Conservation (phyloP, 2,888 invertebrate genomes). For the Teinopalpus imperialis region DNA sequence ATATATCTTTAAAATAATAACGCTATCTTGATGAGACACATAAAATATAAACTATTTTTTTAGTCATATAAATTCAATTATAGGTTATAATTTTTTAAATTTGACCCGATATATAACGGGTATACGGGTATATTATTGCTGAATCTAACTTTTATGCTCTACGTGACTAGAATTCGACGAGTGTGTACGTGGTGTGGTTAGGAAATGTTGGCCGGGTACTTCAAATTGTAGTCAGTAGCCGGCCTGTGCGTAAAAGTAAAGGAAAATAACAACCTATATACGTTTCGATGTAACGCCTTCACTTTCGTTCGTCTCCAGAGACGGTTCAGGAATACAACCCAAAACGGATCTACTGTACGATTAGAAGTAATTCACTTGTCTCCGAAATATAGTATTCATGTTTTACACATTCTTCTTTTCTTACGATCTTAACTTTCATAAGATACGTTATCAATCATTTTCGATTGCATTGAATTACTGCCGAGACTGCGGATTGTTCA, state of each 20-base stretch:
- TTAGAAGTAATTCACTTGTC: no score
- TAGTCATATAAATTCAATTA: neutral
- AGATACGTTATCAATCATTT: no score
- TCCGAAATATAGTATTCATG: no score
- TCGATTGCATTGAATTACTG: no score
- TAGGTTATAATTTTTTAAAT: slow-evolving; percentile 1
- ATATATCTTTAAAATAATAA: neutral
- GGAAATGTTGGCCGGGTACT: slow-evolving; percentile 1
- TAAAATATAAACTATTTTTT: neutral
- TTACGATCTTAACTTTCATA: no score
- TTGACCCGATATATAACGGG: neutral
- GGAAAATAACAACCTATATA: no score
- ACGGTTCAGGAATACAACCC: no score
- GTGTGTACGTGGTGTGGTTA: slow-evolving; percentile 4
- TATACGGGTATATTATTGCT: slow-evolving; percentile 7
- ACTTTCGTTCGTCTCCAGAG: no score
- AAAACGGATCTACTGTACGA: no score
- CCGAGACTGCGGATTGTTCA: no score
- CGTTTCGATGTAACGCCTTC: no score
- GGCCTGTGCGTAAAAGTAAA: neutral
- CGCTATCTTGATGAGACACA: neutral
- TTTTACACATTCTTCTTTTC: no score
- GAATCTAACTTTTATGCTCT: slow-evolving; percentile 16
- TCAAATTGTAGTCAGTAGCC: slow-evolving; percentile 10
- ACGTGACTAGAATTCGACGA: slow-evolving; percentile 13